These are phyloP conservation scores for Drosophila bunnanda DNA, from an alignment of 2,888 invertebrate species.

Conservation along the genomic window DNA sequence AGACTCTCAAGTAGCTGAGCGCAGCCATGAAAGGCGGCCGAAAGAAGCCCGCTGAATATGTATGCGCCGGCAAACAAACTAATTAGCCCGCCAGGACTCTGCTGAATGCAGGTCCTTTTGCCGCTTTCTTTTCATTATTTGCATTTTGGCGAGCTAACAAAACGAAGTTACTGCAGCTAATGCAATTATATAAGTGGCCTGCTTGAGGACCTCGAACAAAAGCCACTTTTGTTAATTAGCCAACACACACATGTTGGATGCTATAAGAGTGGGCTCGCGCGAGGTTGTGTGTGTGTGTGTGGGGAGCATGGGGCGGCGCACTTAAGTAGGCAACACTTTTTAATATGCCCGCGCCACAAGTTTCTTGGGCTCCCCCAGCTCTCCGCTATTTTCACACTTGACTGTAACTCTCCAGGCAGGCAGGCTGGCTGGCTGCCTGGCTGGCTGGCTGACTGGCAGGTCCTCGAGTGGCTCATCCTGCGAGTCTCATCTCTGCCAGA, in stretches of 20 bases:
- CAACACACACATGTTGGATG: constrained; percentile 38
- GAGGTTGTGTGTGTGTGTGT: constrained; percentile 10
- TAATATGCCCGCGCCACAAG: constrained; percentile 46
- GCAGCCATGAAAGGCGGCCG: constrained; percentile 48
- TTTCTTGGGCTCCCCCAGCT: constrained; percentile 48
- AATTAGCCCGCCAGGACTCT: constrained; percentile 63
- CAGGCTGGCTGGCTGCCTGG: background rate
- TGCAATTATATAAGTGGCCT: constrained; percentile 76
- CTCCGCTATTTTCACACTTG: constrained; percentile 63
- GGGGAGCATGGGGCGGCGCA: constrained; percentile 19
- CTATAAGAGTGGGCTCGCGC: background rate
- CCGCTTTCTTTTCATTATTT: constrained; percentile 75
- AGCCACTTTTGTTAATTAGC: constrained; percentile 76
- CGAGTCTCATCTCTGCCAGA: constrained; percentile 2
- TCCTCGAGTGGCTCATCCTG: constrained; percentile 41
- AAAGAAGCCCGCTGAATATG: constrained; percentile 59
- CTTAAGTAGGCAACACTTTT: constrained; percentile 55
- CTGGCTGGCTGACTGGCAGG: too few species aligned
- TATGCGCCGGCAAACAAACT: constrained; percentile 67
- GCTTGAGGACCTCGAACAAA: constrained; percentile 60
- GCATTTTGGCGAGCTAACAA: constrained; percentile 60
- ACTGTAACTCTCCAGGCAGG: constrained; percentile 13
- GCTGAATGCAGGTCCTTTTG: constrained; percentile 49
- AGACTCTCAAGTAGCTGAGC: constrained; percentile 68
- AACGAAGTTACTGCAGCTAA: constrained; percentile 67